Evolutionary conservation across 2,888 invertebrate genomes (phyloP), one percentile per base, ranked within the genome.

Genomic region (Lycia hirtaria): DNA sequence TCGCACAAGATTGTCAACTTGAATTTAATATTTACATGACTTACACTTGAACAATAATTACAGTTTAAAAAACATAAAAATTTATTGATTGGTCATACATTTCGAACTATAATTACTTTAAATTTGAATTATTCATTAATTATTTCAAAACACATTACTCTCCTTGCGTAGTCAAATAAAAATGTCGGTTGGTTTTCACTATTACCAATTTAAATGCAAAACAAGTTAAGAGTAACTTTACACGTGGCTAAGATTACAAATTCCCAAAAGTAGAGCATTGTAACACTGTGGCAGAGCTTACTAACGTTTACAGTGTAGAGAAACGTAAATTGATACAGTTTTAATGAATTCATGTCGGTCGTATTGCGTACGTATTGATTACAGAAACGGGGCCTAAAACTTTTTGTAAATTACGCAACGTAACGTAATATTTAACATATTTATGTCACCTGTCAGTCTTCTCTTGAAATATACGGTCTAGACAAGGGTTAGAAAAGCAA

Each of bases 361-460:
- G 24, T 26, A 40, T 56, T 49, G 50, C 56, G 50, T 50, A 20
- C 19, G 44, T 49, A 49, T 55, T 22, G 49, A 49, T 55, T 43
- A 48, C 48, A 33, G 22, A 19, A 51, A 32, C 30, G 10, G 1
- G 9, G 53, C 24, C 20, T 45, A 40, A 41, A 41, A 26, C 26
- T 49, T 40, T 22, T 4, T 19, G 33, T n/a, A n/a, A 37, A 24
- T 54, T 40, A 47, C 26, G 47, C 38, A 53, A 53, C 24, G 7
- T 35, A 19, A 35, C 17, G 17, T 37, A 19, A 37, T 17, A 3
- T 6, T n/a, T n/a, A n/a, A n/a, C n/a, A n/a, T n/a, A n/a, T n/a
- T n/a, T n/a, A n/a, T n/a, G n/a, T n/a, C n/a, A 26, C 9, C 17
- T 19, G 9, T 5, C 14, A 12, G 30, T 12, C 30, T 30, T 30